Percentiles rank a stretch among this genome's conserved stretches.
phyloP scores from a whole-genome alignment of 2,888 invertebrate genomes.

The Podotricha telesiphe region DNA sequence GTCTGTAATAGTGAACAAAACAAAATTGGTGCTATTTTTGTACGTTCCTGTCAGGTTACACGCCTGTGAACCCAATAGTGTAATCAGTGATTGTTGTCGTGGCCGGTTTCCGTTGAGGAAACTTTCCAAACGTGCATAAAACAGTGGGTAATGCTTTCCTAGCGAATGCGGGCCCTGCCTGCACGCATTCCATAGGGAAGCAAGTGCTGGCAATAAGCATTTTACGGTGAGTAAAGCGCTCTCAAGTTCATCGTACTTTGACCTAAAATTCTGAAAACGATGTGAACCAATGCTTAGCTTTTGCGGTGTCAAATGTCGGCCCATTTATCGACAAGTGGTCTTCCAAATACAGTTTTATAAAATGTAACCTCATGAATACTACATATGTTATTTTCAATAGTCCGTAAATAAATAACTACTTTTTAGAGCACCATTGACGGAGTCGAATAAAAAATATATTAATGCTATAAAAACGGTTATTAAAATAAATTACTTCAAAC shows the following conservation, averaged over 20 bases:
- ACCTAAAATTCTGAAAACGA: constrained; percentile 65
- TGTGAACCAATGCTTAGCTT: constrained; percentile 43
- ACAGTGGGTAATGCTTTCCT: constrained; percentile 81
- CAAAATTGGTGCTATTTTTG: constrained; percentile 71
- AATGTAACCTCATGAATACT: background rate
- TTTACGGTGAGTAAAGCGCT: constrained; percentile 81
- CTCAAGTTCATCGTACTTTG: constrained; percentile 82
- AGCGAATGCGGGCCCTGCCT: constrained; percentile 79
- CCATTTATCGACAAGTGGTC: background rate
- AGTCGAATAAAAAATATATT: constrained; percentile 12
- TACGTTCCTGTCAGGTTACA: constrained; percentile 68
- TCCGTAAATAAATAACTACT: background rate
- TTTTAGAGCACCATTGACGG: background rate
- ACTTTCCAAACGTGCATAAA: constrained; percentile 82
- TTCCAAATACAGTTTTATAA: background rate
- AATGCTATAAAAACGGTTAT: constrained; percentile 3
- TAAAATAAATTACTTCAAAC: constrained; percentile 2
- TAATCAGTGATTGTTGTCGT: constrained; percentile 83
- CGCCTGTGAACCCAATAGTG: constrained; percentile 70
- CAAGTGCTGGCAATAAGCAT: constrained; percentile 82
- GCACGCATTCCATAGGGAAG: constrained; percentile 81
- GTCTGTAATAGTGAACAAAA: constrained; percentile 76
- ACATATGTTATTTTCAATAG: background rate
- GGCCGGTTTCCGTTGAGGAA: constrained; percentile 80
- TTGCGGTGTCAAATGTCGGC: constrained; percentile 63